Percentiles rank a stretch among this genome's conserved stretches.
phyloP scores from a whole-genome alignment of 35 echinoderm and acorn worm species.

The Apostichopus parvimensis region DNA sequence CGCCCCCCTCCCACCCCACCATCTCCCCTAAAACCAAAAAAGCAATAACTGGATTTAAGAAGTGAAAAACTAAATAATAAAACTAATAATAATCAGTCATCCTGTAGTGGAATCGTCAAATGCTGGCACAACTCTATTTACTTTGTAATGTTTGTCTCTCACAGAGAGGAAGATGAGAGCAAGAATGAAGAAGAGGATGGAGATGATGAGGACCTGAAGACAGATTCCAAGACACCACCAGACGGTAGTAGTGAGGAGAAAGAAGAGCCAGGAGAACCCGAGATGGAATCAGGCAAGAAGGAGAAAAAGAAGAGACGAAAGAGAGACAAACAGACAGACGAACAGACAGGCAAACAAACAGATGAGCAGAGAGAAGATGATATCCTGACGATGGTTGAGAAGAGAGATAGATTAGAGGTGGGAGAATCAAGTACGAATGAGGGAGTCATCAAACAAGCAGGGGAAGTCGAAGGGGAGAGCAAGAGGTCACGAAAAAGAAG shows the following conservation, averaged over 20 bases:
- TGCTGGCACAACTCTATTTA: too few species aligned
- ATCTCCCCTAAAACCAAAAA: too few species aligned
- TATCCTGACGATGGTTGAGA: background rate
- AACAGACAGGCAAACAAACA: constrained; percentile 14
- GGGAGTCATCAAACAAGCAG: background rate
- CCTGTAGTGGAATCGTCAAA: too few species aligned
- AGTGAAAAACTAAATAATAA: too few species aligned
- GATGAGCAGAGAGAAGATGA: background rate
- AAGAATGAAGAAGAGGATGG: constrained; percentile 29
- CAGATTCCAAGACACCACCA: background rate
- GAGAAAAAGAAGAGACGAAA: constrained; percentile 29
- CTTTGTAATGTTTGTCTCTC: background rate
- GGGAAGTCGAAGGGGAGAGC: background rate
- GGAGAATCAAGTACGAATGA: background rate
- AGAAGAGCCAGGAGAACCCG: background rate
- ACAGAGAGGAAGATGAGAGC: constrained; percentile 24
- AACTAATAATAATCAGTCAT: too few species aligned
- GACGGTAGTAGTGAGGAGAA: constrained; percentile 14
- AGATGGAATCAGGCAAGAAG: background rate
- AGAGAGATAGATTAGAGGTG: background rate
- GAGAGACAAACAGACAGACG: constrained; percentile 11
- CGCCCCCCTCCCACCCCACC: too few species aligned
- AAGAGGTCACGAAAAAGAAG: constrained; percentile 8
- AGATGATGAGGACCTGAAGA: constrained; percentile 17
- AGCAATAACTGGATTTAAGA: too few species aligned